Conservation (phyloP, 2,113 vertebrate genomes). For the Etheostoma spectabile region DNA sequence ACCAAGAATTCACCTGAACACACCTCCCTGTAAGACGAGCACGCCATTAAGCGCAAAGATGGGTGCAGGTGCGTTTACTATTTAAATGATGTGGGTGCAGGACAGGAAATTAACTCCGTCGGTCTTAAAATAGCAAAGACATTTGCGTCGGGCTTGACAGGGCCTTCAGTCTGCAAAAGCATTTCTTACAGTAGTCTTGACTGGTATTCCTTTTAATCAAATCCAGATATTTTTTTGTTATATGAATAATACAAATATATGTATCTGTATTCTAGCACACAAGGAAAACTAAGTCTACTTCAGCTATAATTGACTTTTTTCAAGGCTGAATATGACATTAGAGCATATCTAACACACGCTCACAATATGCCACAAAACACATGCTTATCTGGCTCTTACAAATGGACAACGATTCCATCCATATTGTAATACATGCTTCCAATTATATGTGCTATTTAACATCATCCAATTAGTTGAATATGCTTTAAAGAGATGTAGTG, state of each 20-base stretch:
- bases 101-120: too few relatives aligned
- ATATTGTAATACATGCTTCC: neutral
- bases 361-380: neutral
- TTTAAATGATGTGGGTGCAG: too few relatives aligned
- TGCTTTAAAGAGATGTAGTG: slow-evolving; percentile 14
- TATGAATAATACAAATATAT: neutral
- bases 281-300: neutral
- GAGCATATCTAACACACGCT: neutral
- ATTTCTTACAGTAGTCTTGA: neutral
- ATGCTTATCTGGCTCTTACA: neutral
- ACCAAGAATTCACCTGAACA: too few relatives aligned
- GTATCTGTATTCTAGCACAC: neutral
- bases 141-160: too few relatives aligned
- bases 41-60: too few relatives aligned
- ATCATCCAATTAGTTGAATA: slow-evolving; percentile 37
- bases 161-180: neutral
- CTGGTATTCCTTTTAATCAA: neutral
- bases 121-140: too few relatives aligned
- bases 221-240: neutral
- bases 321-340: neutral
- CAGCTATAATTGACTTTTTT: neutral
- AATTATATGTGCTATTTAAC: slow-evolving; percentile 9
- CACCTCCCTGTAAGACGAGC: too few relatives aligned
- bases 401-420: slow-evolving; percentile 10
- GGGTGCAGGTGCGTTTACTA: too few relatives aligned